phyloP scores from a whole-genome alignment of 2,113 vertebrate genomes.

The Phoenicopterus ruber region DNA sequence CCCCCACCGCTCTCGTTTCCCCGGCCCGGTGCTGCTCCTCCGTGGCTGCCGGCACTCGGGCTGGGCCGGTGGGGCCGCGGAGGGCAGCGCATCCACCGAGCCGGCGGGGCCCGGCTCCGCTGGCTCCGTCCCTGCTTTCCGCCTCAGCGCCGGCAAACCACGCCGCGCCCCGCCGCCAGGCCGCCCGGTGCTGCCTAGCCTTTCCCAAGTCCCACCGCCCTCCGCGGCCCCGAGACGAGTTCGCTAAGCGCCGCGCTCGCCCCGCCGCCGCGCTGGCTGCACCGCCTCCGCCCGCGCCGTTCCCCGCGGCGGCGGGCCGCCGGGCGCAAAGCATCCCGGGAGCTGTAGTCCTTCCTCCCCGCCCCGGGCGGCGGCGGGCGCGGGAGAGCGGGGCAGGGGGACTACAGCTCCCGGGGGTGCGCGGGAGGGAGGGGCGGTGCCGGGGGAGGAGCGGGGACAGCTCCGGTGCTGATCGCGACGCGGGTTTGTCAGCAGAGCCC shows the following conservation, averaged over 20 bases:
- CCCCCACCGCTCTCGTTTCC: too few species aligned
- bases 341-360: neutral
- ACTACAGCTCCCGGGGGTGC: neutral
- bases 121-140: neutral
- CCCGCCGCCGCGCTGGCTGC: neutral
- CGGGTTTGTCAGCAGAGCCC: neutral
- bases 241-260: neutral
- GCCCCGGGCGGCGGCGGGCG: fast-evolving
- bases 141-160: neutral
- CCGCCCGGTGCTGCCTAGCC: fast-evolving
- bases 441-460: neutral
- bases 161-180: neutral
- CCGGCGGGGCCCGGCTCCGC: neutral
- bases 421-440: neutral
- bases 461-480: constrained; percentile 41
- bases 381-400: fast-evolving
- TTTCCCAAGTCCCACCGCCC: neutral
- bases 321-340: neutral
- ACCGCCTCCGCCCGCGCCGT: neutral
- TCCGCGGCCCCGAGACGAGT: too few species aligned
- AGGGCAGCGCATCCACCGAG: neutral
- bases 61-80: too few species aligned
- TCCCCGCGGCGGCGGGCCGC: too few species aligned
- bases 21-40: neutral
- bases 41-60: neutral